Percentiles rank a stretch among this genome's conserved stretches.
phyloP scores from a whole-genome alignment of 2,888 invertebrate species.

The Pachymerium ferrugineum region DNA sequence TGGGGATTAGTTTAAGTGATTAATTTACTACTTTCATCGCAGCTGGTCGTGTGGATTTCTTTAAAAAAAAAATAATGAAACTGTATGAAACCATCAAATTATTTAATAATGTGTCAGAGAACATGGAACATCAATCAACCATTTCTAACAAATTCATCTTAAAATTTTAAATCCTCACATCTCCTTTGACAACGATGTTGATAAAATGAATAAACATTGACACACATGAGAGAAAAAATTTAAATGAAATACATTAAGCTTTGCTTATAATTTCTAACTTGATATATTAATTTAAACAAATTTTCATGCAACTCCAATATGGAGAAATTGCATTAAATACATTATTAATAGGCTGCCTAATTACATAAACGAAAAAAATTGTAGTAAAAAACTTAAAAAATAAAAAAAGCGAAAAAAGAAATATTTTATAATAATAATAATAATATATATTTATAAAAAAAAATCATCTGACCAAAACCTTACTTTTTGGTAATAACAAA shows the following conservation, averaged over 20 bases:
- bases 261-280: background rate
- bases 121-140: background rate
- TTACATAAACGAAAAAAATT: background rate
- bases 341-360: background rate
- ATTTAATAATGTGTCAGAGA: background rate
- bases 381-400: background rate
- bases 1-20: too few species aligned
- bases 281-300: constrained; percentile 4
- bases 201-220: background rate
- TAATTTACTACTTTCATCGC: too few species aligned
- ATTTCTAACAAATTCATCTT: too few species aligned
- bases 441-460: too few species aligned
- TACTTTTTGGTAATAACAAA: constrained; percentile 8
- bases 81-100: background rate
- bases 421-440: background rate
- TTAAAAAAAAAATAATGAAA: background rate
- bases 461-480: background rate
- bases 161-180: too few species aligned
- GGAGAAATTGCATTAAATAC: background rate
- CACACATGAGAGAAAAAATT: background rate
- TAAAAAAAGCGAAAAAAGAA: background rate
- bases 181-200: too few species aligned
- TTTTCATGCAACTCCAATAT: constrained; percentile 5
- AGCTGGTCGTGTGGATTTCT: too few species aligned
- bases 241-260: background rate